These are phyloP conservation scores for Tragelaphus imberbis DNA, from an alignment of 2,113 vertebrate species.

Conservation along the genomic window DNA sequence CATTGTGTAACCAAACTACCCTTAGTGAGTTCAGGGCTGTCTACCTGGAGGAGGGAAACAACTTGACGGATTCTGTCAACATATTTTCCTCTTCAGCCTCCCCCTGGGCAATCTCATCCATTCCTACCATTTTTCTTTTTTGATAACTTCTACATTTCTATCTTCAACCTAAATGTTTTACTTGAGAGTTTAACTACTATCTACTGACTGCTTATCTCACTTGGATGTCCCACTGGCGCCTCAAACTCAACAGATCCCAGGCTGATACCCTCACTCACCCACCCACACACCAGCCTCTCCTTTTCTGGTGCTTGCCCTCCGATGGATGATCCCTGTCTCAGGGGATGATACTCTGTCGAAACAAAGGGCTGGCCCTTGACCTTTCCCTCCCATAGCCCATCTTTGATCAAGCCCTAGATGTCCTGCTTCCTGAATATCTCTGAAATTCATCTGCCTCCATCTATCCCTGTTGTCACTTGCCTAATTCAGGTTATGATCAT, in stretches of 20 bases:
- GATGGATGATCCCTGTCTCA: neutral
- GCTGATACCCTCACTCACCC: neutral
- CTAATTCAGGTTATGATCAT: constrained; percentile 1
- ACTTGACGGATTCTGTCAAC: neutral
- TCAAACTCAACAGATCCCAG: neutral
- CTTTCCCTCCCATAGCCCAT: neutral
- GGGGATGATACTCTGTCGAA: neutral
- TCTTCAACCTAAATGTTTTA: neutral
- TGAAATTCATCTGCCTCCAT: neutral
- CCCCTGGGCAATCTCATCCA: neutral
- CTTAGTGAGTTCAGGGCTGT: neutral
- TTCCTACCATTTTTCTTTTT: neutral
- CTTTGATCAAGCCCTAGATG: neutral
- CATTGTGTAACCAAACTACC: neutral
- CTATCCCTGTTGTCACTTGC: neutral
- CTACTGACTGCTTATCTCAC: neutral
- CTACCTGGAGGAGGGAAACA: neutral
- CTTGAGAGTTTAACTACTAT: neutral
- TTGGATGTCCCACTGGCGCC: neutral
- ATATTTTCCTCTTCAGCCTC: neutral
- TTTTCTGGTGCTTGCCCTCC: neutral
- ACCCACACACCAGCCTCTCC: neutral
- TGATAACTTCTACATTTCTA: neutral
- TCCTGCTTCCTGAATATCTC: constrained; percentile 13
- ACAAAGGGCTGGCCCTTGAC: neutral